Evolutionary conservation across 2,888 invertebrate species (phyloP), one percentile per base, ranked within the genome.

Genomic region (Epinotia bilunana): DNA sequence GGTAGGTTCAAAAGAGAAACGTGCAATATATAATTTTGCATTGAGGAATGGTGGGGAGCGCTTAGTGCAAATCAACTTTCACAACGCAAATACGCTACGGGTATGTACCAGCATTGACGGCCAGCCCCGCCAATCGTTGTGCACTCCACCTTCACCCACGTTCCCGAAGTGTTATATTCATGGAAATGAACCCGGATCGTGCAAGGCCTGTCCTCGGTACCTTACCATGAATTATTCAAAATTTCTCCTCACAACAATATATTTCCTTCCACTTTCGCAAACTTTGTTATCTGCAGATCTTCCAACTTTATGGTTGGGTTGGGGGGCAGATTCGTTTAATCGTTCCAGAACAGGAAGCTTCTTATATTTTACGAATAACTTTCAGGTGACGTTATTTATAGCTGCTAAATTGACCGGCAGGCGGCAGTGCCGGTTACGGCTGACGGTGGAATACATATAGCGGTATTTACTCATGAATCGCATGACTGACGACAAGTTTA

Each of bases 51-150:
- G 83, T 79, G 79, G 84, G 84, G 85, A 82, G 80, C 78, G 78
- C 79, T 79, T 78, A 78, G 82, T 86, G 86, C 88, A 87, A 90
- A 86, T 88, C 88, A 88, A 92, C 93, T 92, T 93, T 93, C 92
- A 89, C 92, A 85, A 82, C 79, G 81, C 82, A 81, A 82, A 83
- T 84, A 85, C 82, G 77, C 79, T 78, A 39, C 70, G 57, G 33
- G 58, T 58, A 49, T 39, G 23, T 74, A 74, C 76, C 16, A 57
- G 60, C 71, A 83, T 79, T 82, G 81, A 83, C 79, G 78, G 16
- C 55, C 62, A 81, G 78, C 77, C 78, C 78, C 71, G 78, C 86
- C 85, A 87, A 88, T 86, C 80, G 77, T 79, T 79, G 81, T 82
- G 81, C 79, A 81, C 80, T 78, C 77, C 77, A 76, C 78, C 77